Percentiles rank a stretch among this genome's conserved stretches.
These are phyloP conservation scores for Agrilus planipennis DNA, from an alignment of 1,140 invertebrate species.

Conservation along the genomic window DNA sequence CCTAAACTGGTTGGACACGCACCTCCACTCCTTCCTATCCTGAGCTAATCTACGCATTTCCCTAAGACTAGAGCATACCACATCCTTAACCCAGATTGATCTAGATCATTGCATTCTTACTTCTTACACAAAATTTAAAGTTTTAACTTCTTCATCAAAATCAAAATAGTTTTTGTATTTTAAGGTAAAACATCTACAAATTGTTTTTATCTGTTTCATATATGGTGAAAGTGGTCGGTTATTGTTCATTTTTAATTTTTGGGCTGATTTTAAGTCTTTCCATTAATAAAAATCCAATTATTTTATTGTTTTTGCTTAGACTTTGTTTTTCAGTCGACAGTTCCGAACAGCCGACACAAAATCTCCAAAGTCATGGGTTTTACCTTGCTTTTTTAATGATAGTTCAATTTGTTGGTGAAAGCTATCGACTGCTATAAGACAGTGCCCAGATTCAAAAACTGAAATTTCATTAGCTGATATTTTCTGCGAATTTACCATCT, in stretches of 20 bases:
- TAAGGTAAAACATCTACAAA: neutral
- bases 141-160: neutral
- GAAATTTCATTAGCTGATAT: neutral
- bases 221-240: neutral
- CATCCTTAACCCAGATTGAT: too few species aligned
- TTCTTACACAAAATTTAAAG: neutral
- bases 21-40: too few species aligned
- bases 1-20: too few species aligned
- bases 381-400: slow-evolving; percentile 3
- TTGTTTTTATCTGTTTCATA: slow-evolving; percentile 1
- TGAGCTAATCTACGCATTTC: too few species aligned
- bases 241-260: slow-evolving; percentile 1
- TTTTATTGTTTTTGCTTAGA: neutral
- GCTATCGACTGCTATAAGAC: neutral
- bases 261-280: neutral
- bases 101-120: neutral
- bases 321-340: neutral
- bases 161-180: slow-evolving; percentile 7
- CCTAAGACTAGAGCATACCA: too few species aligned
- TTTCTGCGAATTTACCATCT: neutral
- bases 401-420: slow-evolving; percentile 1
- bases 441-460: neutral
- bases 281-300: neutral
- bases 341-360: neutral
- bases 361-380: slow-evolving; percentile 1